These are phyloP conservation scores for Diadophis punctatus DNA, from an alignment of 2,113 vertebrate genomes.

Conservation along the genomic window DNA sequence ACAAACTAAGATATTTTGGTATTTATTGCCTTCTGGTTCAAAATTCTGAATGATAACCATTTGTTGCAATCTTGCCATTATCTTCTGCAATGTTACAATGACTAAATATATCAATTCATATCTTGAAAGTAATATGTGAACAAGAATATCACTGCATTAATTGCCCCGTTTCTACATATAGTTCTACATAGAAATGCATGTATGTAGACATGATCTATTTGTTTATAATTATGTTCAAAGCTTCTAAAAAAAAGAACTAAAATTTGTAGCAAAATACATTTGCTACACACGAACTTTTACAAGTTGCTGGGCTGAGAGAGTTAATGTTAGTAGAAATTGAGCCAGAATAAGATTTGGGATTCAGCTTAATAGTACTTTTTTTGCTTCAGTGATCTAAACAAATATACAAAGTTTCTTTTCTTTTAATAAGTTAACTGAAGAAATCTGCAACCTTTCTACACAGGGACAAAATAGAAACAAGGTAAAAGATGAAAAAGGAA, in stretches of 20 bases:
- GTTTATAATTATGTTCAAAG: not conserved
- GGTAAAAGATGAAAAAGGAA: slow-evolving; percentile 62
- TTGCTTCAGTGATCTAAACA: slow-evolving; percentile 65
- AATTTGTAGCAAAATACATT: not conserved
- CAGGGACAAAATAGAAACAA: slow-evolving; percentile 67
- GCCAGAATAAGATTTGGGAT: not conserved
- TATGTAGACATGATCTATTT: not conserved
- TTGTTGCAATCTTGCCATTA: not conserved
- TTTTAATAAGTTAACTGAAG: slow-evolving; percentile 75
- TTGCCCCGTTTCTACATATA: not conserved
- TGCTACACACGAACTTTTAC: not conserved
- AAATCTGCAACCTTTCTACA: slow-evolving; percentile 66
- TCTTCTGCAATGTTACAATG: not conserved
- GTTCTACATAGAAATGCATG: not conserved
- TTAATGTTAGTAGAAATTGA: not conserved
- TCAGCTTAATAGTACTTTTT: slow-evolving; percentile 59
- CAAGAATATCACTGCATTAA: not conserved
- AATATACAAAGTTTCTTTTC: slow-evolving; percentile 46
- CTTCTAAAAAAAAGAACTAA: not conserved
- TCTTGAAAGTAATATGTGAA: not conserved
- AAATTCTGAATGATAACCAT: not conserved
- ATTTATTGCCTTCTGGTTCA: not conserved
- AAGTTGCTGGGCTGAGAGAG: not conserved
- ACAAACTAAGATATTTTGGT: not conserved
- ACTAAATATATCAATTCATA: not conserved